Conservation (phyloP, 2,797 vertebrate species). For the Syngnathus rostellatus region DNA sequence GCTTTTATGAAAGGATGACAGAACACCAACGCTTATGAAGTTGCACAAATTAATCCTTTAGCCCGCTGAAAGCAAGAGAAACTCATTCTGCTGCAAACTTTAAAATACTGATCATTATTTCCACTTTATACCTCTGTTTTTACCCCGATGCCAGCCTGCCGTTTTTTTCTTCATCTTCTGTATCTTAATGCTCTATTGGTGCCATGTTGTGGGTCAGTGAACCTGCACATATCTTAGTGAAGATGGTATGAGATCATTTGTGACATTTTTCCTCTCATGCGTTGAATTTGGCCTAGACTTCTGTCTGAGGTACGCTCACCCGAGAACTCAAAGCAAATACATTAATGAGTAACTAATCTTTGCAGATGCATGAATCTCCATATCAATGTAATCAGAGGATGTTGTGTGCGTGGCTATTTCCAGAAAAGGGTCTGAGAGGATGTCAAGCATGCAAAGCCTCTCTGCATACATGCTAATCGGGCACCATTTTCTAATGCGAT, state of each 20-base stretch:
- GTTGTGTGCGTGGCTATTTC: conserved; percentile 67
- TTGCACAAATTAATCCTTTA: conserved; percentile 57
- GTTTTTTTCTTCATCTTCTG: conserved; percentile 31
- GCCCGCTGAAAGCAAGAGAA: conserved; percentile 42
- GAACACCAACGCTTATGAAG: conserved; percentile 50
- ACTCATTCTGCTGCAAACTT: conserved; percentile 49
- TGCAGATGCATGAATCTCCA: conserved; percentile 70
- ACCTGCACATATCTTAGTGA: conserved; percentile 35
- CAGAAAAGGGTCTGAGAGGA: conserved; percentile 65
- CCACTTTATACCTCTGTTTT: conserved; percentile 42
- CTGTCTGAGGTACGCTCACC: conserved; percentile 56
- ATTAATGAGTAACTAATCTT: conserved; percentile 70
- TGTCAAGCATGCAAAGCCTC: conserved; percentile 66
- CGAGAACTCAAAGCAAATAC: conserved; percentile 65
- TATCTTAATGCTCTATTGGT: conserved; percentile 24
- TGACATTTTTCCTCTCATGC: conserved; percentile 42
- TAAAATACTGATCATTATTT: conserved; percentile 52
- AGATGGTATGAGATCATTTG: conserved; percentile 38
- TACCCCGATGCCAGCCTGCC: conserved; percentile 31
- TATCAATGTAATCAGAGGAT: conserved; percentile 71
- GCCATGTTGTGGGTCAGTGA: conserved; percentile 38
- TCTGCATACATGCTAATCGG: conserved; percentile 66
- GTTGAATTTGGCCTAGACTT: conserved; percentile 52
- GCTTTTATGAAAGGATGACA: conserved; percentile 64
- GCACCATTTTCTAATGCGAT: conserved; percentile 36